Percentiles rank a stretch among this genome's conserved stretches.
phyloP scores from a whole-genome alignment of 2,113 vertebrate species.

The Chaetura pelagica region DNA sequence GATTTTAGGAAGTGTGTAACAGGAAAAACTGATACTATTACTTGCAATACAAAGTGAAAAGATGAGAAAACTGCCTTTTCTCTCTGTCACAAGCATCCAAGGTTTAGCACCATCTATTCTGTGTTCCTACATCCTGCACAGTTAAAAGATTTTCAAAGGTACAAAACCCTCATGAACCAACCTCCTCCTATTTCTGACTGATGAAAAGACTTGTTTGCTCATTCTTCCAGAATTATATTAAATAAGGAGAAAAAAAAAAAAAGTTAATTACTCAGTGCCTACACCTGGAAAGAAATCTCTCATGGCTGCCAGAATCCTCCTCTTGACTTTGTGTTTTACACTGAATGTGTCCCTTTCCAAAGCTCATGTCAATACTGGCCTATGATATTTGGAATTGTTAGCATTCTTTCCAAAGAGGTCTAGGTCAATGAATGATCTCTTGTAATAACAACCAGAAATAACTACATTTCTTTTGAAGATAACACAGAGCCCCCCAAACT shows the following conservation, averaged over 20 bases:
- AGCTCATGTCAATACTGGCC: background rate
- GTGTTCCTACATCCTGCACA: background rate
- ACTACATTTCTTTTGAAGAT: conserved; percentile 19
- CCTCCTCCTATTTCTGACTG: background rate
- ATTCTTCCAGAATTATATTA: background rate
- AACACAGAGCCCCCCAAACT: background rate
- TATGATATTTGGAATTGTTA: background rate
- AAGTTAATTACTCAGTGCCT: background rate
- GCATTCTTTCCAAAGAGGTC: conserved; percentile 15
- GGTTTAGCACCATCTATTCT: background rate
- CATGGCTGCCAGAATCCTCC: background rate
- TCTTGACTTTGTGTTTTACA: background rate
- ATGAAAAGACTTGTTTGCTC: background rate
- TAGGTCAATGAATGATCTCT: background rate
- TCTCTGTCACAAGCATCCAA: background rate
- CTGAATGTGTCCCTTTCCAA: background rate
- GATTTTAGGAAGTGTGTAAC: background rate
- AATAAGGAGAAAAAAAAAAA: background rate
- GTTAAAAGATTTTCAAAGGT: background rate
- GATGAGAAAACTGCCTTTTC: background rate
- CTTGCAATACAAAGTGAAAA: background rate
- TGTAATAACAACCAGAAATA: conserved; percentile 26
- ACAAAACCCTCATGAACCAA: background rate
- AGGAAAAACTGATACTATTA: background rate
- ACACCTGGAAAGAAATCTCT: background rate